Evolutionary conservation across 2,888 invertebrate species (phyloP), one percentile per base, ranked within the genome.

Genomic region (Steinernema hermaphroditum): DNA sequence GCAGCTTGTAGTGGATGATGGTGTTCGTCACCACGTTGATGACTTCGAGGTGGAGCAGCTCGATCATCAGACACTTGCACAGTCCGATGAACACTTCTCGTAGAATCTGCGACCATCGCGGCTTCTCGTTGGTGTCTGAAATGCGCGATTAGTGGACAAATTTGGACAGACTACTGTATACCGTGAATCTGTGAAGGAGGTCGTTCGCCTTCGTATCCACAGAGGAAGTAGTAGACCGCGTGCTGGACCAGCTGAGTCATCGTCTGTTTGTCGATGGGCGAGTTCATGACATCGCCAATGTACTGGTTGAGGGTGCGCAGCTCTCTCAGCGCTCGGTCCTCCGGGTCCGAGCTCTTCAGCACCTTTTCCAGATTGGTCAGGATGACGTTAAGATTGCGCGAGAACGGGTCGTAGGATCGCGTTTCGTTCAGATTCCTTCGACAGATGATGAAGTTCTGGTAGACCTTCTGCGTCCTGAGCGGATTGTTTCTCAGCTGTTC

Each of bases 21-120:
- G 27, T 32, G 32, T 14, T 27, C 29, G 62, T 62, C 32, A 62
- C 32, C 16, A 32, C 62, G 2, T 34, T 12, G 62, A 62, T 34
- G 32, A 62, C 32, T 29, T 62, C 62, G 1, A 12, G 29, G 2
- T 62, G 62, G 16, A 62, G 29, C 9, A 62, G n/a, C 27, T 62
- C 62, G 32, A 34, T 62, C 62, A 62, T 16, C 1, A 62, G 29
- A 32, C 62, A 62, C 62, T 62, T 62, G 62, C 62, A 62, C 27
- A 62, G 62, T 12, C 62, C 62, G 16, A 29, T 27, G 62, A 62
- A 62, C 27, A 62, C 62, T 14, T 62, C 62, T 12, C 62, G 62
- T 1, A 62, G 62, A 19, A 62, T 27, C 32, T 62, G 62, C 32
- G 62, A 62, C 32, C 29, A 62, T 1, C 62, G 62, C 12, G 24